Evolutionary conservation across 2,113 vertebrate species (phyloP), one percentile per base, ranked within the genome.

Genomic region (Rallus limicola): DNA sequence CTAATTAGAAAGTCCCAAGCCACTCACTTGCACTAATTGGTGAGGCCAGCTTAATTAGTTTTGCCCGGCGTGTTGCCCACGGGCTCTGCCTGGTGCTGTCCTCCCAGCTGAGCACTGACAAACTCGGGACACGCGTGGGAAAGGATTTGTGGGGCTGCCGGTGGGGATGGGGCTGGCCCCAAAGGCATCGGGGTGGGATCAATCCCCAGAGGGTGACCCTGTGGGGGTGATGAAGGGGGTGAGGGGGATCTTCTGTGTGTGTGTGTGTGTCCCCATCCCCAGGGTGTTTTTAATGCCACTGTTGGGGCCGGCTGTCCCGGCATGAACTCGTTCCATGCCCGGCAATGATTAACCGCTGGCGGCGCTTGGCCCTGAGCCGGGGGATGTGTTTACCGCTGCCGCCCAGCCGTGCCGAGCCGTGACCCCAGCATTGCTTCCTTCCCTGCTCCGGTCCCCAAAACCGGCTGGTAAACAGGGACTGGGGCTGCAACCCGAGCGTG

Each of bases 91-190:
- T 0, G 8, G 70, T 42, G 1, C 52, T 0, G 2, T 3, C 64
- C 0, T 62, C 70, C 77, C 8, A 2, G 72, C 77, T 72, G 59
- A 69, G 90, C 63, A 25, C 46, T 3, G 56, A 4, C 23, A 67
- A 58, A 0, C 75, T 40, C 10, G 0, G 75, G 36, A 42, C 52
- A 6, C 0, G 0, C 11, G 75, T 67, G 86, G 79, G 50, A 16
- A 6, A 24, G 52, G 60, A 19, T 5, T 18, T 17, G 3, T 0
- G 1, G 42, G 42, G 31, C 6, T 17, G 21, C 6, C 0, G 0
- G 17, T 20, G 62, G 46, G 81, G 52, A 64, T 4, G 4, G 34
- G 7, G 28, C 21, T 21, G 20, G 6, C 34, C 52, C 33, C 3
- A 7, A 2, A 17, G 53, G 24, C 1, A 2, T 14, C 1, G 3